phyloP scores from a whole-genome alignment of 2,888 invertebrate species.

The Mesorhabditis spiculigera region DNA sequence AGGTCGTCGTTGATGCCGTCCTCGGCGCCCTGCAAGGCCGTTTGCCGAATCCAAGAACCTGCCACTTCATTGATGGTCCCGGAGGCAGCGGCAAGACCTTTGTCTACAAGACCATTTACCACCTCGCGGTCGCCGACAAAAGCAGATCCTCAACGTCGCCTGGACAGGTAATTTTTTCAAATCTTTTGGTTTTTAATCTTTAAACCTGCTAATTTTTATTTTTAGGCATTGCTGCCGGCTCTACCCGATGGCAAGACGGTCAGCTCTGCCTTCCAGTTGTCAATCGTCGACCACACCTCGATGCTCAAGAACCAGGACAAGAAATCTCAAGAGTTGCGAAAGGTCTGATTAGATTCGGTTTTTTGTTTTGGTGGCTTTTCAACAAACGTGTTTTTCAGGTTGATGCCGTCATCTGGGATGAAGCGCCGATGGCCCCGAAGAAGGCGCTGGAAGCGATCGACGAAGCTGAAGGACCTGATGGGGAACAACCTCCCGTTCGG shows the following conservation, averaged over 20 bases:
- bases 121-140: slow-evolving; percentile 44
- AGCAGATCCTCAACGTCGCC: slow-evolving; percentile 49
- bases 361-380: too few relatives aligned
- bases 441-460: slow-evolving; percentile 17
- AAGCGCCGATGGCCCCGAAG: slow-evolving; percentile 24
- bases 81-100: slow-evolving; percentile 62
- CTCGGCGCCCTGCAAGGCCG: slow-evolving; percentile 11
- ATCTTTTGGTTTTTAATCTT: too few relatives aligned
- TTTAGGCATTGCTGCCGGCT: slow-evolving; percentile 61
- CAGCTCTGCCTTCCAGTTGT: slow-evolving; percentile 55
- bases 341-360: too few relatives aligned
- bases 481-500: neutral
- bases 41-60: slow-evolving; percentile 53
- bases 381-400: too few relatives aligned
- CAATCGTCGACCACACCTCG: slow-evolving; percentile 6
- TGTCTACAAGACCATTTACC: slow-evolving; percentile 58
- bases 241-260: slow-evolving; percentile 60
- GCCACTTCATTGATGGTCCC: slow-evolving; percentile 44
- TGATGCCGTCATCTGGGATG: slow-evolving; percentile 12
- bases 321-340: too few relatives aligned
- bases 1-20: slow-evolving; percentile 7
- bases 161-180: slow-evolving; percentile 14
- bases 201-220: slow-evolving; percentile 35
- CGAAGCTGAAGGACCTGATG: slow-evolving; percentile 14
- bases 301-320: too few relatives aligned